Evolutionary conservation across 2,797 vertebrate genomes (phyloP).

Genomic region (Parotocinclus haroldoi): DNA sequence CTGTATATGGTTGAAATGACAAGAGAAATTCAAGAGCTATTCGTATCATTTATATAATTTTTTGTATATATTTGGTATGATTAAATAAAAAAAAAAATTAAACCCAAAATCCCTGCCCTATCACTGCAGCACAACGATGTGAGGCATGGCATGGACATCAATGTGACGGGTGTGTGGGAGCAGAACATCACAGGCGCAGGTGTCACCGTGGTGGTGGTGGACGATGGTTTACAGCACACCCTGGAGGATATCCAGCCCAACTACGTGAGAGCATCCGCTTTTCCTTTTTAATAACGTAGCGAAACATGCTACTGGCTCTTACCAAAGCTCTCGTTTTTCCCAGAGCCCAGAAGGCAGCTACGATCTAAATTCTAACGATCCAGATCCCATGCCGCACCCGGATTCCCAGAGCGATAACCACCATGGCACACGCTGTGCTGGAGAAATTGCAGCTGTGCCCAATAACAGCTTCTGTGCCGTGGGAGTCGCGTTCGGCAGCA

Average conservation of each 20-base stretch:
- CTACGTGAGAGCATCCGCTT: conserved; percentile 74
- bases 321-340: neutral
- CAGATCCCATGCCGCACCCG: conserved; percentile 94
- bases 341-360: conserved; percentile 96
- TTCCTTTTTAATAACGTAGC: neutral
- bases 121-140: conserved; percentile 78
- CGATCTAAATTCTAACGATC: conserved; percentile 94
- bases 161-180: conserved; percentile 96
- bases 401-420: conserved; percentile 86
- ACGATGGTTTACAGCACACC: conserved; percentile 91
- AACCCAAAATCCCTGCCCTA: neutral
- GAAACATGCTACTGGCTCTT: too few species aligned
- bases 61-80: too few species aligned
- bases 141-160: conserved; percentile 88
- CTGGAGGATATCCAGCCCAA: conserved; percentile 88
- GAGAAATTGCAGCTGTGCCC: conserved; percentile 90
- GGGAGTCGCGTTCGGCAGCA: conserved; percentile 90
- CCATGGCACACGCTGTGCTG: conserved; percentile 92
- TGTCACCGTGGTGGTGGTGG: conserved; percentile 94
- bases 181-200: conserved; percentile 86
- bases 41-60: too few species aligned
- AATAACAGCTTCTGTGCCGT: conserved; percentile 97
- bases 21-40: too few species aligned
- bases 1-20: too few species aligned
- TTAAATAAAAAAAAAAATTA: too few species aligned